Percentiles rank a stretch among this genome's conserved stretches.
phyloP scores from a whole-genome alignment of 2,888 invertebrate genomes.

The Trichopria drosophilae region DNA sequence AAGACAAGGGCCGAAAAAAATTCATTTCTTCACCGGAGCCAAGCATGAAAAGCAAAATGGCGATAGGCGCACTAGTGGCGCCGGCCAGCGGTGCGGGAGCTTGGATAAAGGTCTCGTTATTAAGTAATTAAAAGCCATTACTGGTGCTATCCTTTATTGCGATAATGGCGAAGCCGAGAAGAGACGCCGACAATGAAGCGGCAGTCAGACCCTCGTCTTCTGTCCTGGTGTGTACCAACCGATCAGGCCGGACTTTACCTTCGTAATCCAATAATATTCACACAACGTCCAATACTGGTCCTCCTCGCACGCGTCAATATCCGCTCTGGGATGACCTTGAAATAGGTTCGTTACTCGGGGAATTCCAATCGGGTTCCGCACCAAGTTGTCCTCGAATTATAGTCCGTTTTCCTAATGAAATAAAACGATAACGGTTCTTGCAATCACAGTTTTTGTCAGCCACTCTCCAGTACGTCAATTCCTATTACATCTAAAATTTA shows the following conservation, averaged over 20 bases:
- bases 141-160: constrained; percentile 56
- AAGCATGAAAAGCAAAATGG: constrained; percentile 14
- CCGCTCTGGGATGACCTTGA: constrained; percentile 49
- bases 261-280: constrained; percentile 48
- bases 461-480: too few species aligned
- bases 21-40: too few species aligned
- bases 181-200: constrained; percentile 51
- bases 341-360: too few species aligned
- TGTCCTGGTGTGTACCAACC: constrained; percentile 36
- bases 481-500: too few species aligned
- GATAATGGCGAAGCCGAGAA: constrained; percentile 36
- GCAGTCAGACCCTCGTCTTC: constrained; percentile 56
- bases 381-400: too few species aligned
- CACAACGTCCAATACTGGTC: constrained; percentile 35
- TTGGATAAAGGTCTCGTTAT: constrained; percentile 54
- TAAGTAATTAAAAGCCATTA: constrained; percentile 59
- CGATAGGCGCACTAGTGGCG: constrained; percentile 25
- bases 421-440: too few species aligned
- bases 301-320: constrained; percentile 50
- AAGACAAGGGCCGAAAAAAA: too few species aligned
- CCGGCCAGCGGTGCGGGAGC: constrained; percentile 39
- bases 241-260: constrained; percentile 40
- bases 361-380: too few species aligned
- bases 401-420: neutral
- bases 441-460: too few species aligned